Evolutionary conservation across 2,888 invertebrate genomes (phyloP).

Genomic region (Diarsia dahlii): DNA sequence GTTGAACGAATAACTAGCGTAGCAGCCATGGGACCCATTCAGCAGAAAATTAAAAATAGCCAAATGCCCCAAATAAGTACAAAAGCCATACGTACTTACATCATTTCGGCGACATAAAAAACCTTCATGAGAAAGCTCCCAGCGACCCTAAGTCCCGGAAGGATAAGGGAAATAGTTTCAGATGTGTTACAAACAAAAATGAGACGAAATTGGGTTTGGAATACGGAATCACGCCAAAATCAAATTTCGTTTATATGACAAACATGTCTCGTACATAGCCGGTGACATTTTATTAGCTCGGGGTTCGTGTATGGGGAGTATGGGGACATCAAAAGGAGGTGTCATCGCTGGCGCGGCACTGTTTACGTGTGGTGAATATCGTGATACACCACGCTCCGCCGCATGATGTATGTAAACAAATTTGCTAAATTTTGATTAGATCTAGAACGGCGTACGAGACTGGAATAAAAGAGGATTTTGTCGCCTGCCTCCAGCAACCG

Average conservation of each 20-base stretch:
- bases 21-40: background rate
- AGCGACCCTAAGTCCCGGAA: conserved; percentile 62
- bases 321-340: conserved; percentile 84
- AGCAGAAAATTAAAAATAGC: background rate
- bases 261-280: conserved; percentile 80
- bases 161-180: conserved; percentile 75
- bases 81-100: conserved; percentile 5
- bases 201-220: conserved; percentile 78
- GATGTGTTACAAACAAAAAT: conserved; percentile 78
- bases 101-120: conserved; percentile 41
- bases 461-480: conserved; percentile 75
- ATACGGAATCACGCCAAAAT: conserved; percentile 79
- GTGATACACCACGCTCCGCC: conserved; percentile 71
- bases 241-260: conserved; percentile 84
- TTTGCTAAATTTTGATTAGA: conserved; percentile 88
- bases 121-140: conserved; percentile 63
- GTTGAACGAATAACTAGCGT: background rate
- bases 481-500: conserved; percentile 32
- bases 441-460: conserved; percentile 81
- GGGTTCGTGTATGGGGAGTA: conserved; percentile 72
- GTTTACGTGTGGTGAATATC: conserved; percentile 87
- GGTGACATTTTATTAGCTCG: conserved; percentile 84
- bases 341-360: conserved; percentile 78
- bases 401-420: conserved; percentile 87
- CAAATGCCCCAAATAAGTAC: background rate